Base-by-base conservation (phyloP, 2,888 invertebrate species). In the Erynnis tages region DNA sequence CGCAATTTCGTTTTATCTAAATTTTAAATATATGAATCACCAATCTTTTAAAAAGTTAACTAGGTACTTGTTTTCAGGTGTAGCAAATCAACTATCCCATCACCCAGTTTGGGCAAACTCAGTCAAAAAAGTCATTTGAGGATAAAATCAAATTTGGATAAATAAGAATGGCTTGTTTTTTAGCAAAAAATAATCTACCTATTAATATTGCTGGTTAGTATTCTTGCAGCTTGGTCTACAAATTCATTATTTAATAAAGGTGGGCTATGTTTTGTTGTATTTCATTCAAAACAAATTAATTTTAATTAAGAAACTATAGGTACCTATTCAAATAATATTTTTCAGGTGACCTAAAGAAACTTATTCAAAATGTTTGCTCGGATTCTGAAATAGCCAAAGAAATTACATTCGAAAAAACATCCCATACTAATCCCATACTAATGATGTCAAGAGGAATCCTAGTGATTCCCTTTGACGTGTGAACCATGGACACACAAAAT, bases 81-180 rank as follows among this genome's bases (percentile, higher is more conserved):
- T 43, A 52, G 45, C 44, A 54, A 27, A 7, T 48, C 56, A 56
- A 52, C 54, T 35, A 21, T 43, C 48, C 35, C n/a, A 56, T 54
- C 44, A 54, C 44, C 40, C 43, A 50, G 47, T 41, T 48, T 32
- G 45, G 16, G 52, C 48, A 52, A 45, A 37, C 47, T 21, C 21
- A 21, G 21, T 21, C 21, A 55, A 37, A 34, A 54, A 58, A 54
- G 55, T 52, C 55, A 46, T 54, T 54, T 27, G 38, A 27, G 32
- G 46, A 55, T 43, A 58, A 54, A 54, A 49, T 57, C 23, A 57
- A 57, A 41, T 44, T 25, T 37, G 55, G 52, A 34, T 56, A 59
- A 59, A 59, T 56, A 52, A 59, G 54, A 25, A 52, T 56, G 54
- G 54, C 59, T 30, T 56, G 56, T 55, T 59, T 59, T 38, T 21